These are phyloP conservation scores for Proisotoma minuta DNA, from an alignment of 2,888 invertebrate species.

Conservation along the genomic window DNA sequence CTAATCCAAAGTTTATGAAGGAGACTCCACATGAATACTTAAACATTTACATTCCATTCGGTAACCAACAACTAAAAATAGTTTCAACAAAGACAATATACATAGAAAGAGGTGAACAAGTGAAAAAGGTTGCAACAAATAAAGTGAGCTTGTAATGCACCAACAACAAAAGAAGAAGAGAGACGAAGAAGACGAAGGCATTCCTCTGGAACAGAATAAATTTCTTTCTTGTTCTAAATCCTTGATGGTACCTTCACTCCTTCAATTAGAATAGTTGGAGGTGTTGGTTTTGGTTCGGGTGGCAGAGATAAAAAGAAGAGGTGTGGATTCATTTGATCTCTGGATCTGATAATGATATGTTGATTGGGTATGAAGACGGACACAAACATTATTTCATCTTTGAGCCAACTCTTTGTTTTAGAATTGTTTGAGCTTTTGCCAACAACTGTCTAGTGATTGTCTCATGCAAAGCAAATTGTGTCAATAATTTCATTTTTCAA, in stretches of 20 bases:
- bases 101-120: no score
- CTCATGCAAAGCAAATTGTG: no score
- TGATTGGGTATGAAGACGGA: no score
- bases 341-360: no score
- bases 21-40: slow-evolving; percentile 1
- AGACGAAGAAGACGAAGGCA: background rate
- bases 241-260: background rate
- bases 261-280: background rate
- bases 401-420: no score
- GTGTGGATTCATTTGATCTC: no score
- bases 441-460: no score
- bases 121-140: slow-evolving; percentile 2
- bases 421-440: no score
- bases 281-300: background rate
- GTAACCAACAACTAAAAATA: background rate
- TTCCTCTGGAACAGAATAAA: slow-evolving; percentile 5
- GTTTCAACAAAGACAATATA: slow-evolving; percentile 1
- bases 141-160: background rate
- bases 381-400: no score
- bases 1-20: background rate
- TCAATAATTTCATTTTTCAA: no score
- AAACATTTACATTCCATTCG: background rate
- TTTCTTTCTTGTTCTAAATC: slow-evolving; percentile 1
- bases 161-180: background rate
- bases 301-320: background rate